These are phyloP conservation scores for Axea sp. DNA, from an alignment of 2,888 invertebrate species.

Conservation along the genomic window DNA sequence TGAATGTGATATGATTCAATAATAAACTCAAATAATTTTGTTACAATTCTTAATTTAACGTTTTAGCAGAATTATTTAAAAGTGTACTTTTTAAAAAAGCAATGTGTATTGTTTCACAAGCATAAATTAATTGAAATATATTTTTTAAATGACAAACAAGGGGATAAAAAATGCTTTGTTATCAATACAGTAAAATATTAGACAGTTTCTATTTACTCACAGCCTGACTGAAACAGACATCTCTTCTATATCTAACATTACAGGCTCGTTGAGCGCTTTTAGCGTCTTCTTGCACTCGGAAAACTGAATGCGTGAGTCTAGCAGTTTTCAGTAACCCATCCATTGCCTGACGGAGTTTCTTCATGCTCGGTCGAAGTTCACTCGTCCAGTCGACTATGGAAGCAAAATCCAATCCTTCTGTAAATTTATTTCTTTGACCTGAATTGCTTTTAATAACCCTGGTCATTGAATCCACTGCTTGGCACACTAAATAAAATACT, in stretches of 20 bases:
- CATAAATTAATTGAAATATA: too few species aligned
- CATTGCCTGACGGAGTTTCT: conserved; percentile 89
- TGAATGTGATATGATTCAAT: too few species aligned
- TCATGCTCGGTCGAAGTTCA: conserved; percentile 88
- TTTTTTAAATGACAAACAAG: too few species aligned
- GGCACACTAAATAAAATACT: conserved; percentile 73
- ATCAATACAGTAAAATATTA: too few species aligned
- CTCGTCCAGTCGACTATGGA: conserved; percentile 88
- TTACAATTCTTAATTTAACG: too few species aligned
- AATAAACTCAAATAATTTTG: too few species aligned
- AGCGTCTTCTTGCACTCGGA: conserved; percentile 89
- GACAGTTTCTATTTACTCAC: too few species aligned
- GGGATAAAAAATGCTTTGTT: neutral
- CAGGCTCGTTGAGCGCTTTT: conserved; percentile 87
- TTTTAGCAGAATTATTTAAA: too few species aligned
- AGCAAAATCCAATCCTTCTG: conserved; percentile 85
- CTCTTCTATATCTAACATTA: conserved; percentile 88
- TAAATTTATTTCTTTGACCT: conserved; percentile 85
- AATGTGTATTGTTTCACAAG: too few species aligned
- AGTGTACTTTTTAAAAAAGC: too few species aligned
- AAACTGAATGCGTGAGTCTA: conserved; percentile 90
- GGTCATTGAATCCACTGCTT: conserved; percentile 81
- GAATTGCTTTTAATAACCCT: conserved; percentile 81
- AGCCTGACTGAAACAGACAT: conserved; percentile 95
- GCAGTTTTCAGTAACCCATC: conserved; percentile 88